Evolutionary conservation across 2,888 invertebrate species (phyloP).

Genomic region (Chirona hameri): DNA sequence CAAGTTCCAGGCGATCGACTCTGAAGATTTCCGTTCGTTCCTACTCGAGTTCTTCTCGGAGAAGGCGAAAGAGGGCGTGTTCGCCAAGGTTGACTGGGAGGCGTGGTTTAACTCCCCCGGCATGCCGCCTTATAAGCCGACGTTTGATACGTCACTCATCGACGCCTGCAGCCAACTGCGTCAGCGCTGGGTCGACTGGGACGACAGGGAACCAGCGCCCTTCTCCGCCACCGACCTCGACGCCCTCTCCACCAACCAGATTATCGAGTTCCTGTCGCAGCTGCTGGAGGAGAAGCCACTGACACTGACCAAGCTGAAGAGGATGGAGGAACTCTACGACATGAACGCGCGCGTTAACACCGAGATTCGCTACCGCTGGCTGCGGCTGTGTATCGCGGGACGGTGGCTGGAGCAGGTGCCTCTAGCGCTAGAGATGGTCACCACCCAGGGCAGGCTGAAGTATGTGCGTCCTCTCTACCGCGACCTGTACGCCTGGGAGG

Average conservation of each 20-base stretch:
- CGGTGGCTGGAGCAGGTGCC: too few species aligned
- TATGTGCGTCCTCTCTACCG: slow-evolving; percentile 81
- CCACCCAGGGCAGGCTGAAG: slow-evolving; percentile 84
- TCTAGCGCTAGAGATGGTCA: too few species aligned
- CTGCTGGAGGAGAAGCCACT: slow-evolving; percentile 56
- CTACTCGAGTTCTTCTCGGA: slow-evolving; percentile 62
- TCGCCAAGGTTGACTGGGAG: slow-evolving; percentile 64
- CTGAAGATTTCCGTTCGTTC: slow-evolving; percentile 75
- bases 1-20: slow-evolving; percentile 75
- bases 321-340: slow-evolving; percentile 62
- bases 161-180: slow-evolving; percentile 59
- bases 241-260: slow-evolving; percentile 39
- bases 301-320: slow-evolving; percentile 56
- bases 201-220: slow-evolving; percentile 33
- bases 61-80: slow-evolving; percentile 49
- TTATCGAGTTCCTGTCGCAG: slow-evolving; percentile 63
- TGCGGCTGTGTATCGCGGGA: slow-evolving; percentile 39
- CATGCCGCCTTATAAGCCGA: slow-evolving; percentile 84
- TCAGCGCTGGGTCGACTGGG: slow-evolving; percentile 55
- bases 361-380: slow-evolving; percentile 61
- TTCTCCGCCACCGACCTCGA: slow-evolving; percentile 32
- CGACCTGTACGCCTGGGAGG: slow-evolving; percentile 75
- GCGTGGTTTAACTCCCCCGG: slow-evolving; percentile 76
- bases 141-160: slow-evolving; percentile 65
- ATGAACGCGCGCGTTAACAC: slow-evolving; percentile 65